phyloP scores from a whole-genome alignment of 2,113 vertebrate genomes.

The Ophthalmolycus amberensis region DNA sequence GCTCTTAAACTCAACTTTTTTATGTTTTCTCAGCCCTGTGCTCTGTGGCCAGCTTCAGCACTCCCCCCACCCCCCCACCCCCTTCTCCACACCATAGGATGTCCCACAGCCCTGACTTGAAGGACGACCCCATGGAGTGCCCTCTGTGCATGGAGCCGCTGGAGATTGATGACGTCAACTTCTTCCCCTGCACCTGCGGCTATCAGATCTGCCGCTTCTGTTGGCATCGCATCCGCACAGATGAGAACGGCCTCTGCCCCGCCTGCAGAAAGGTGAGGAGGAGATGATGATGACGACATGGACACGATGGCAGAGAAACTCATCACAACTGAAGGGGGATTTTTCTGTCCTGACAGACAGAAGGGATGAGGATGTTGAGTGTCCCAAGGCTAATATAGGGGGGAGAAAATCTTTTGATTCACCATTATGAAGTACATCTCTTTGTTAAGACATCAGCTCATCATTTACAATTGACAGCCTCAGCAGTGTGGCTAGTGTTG shows the following conservation, averaged over 20 bases:
- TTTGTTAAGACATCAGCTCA: background rate
- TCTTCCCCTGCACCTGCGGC: conserved; percentile 99
- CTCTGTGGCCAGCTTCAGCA: conserved; percentile 68
- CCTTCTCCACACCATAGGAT: conserved; percentile 83
- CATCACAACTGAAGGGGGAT: background rate
- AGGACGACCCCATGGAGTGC: conserved; percentile 99
- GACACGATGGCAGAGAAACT: background rate
- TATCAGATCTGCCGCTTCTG: conserved; percentile 99
- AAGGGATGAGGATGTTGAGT: background rate
- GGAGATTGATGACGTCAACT: conserved; percentile 99
- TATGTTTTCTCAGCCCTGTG: conserved; percentile 56
- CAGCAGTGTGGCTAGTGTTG: background rate
- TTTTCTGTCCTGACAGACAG: background rate
- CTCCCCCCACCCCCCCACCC: conserved; percentile 46
- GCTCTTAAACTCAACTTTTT: conserved; percentile 6
- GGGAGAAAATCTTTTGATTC: background rate
- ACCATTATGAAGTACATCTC: background rate
- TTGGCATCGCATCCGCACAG: conserved; percentile 99
- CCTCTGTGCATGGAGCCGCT: conserved; percentile 99
- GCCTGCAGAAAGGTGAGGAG: conserved; percentile 96
- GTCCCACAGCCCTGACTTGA: conserved; percentile 98
- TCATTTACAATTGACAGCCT: background rate
- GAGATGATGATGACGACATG: background rate
- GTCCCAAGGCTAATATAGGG: background rate
- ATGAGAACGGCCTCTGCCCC: conserved; percentile 98